These are phyloP conservation scores for Synergus laeviventris DNA, from an alignment of 2,888 invertebrate species.

Conservation along the genomic window DNA sequence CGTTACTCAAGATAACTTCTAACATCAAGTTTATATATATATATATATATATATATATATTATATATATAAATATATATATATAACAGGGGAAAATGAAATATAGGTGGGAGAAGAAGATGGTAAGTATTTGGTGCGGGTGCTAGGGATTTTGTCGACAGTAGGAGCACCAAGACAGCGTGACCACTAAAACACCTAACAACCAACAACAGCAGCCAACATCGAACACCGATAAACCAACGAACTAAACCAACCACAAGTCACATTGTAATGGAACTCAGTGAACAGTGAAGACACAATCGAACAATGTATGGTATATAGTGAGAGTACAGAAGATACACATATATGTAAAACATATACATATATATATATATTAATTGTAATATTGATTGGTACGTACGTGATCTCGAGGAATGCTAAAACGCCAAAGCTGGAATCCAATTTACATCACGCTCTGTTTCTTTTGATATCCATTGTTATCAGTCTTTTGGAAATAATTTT, in stretches of 20 bases:
- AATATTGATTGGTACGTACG: conserved; percentile 61
- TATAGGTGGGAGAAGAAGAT: neutral
- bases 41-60: no score
- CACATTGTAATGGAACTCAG: conserved; percentile 72
- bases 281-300: conserved; percentile 71
- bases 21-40: conserved; percentile 67
- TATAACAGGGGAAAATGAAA: conserved; percentile 50
- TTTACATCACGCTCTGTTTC: conserved; percentile 10
- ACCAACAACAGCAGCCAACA: conserved; percentile 75
- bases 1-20: conserved; percentile 58
- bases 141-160: conserved; percentile 59
- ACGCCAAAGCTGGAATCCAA: conserved; percentile 7
- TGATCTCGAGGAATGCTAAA: conserved; percentile 46
- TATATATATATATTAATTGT: conserved; percentile 44
- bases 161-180: conserved; percentile 71
- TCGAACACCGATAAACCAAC: conserved; percentile 74
- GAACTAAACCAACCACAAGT: conserved; percentile 74
- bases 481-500: neutral
- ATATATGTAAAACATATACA: conserved; percentile 43
- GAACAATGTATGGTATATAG: conserved; percentile 61
- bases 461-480: neutral
- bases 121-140: conserved; percentile 59
- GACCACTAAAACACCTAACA: conserved; percentile 75
- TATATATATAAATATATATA: no score
- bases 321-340: conserved; percentile 49